Evolutionary conservation across 2,113 vertebrate species (phyloP).

Genomic region (Struthidea cinerea): DNA sequence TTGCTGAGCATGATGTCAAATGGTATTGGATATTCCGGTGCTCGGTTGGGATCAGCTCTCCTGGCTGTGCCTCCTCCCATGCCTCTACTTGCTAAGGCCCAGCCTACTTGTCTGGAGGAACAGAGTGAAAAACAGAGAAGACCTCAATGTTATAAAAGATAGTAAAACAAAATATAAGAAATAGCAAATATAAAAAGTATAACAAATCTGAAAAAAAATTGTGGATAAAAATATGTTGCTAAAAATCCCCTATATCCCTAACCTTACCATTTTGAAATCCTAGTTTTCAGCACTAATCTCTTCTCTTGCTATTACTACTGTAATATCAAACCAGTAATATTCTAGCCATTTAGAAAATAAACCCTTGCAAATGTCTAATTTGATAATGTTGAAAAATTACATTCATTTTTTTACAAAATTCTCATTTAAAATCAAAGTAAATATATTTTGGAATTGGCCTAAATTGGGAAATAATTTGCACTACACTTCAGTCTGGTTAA

Average conservation of each 20-base stretch:
- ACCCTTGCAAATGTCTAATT: background rate
- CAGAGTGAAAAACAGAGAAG: background rate
- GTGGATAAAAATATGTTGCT: background rate
- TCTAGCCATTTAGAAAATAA: background rate
- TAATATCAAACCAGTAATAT: background rate
- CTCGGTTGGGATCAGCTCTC: background rate
- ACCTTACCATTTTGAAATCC: background rate
- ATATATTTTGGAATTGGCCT: background rate
- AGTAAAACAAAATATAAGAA: background rate
- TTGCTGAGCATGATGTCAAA: background rate
- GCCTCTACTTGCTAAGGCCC: background rate
- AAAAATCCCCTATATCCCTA: background rate
- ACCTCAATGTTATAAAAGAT: background rate
- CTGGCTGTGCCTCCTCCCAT: background rate
- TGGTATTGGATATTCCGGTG: background rate
- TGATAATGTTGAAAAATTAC: background rate
- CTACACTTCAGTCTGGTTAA: background rate
- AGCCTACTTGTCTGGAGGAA: background rate
- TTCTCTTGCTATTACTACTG: background rate
- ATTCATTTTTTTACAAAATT: accelerated
- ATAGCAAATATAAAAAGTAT: background rate
- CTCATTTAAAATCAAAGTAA: background rate
- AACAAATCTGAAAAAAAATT: background rate
- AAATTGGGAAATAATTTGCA: background rate
- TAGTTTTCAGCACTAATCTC: background rate